Percentiles rank a stretch among this genome's conserved stretches.
phyloP scores from a whole-genome alignment of 1,140 invertebrate species.

The Drosophila saltans region DNA sequence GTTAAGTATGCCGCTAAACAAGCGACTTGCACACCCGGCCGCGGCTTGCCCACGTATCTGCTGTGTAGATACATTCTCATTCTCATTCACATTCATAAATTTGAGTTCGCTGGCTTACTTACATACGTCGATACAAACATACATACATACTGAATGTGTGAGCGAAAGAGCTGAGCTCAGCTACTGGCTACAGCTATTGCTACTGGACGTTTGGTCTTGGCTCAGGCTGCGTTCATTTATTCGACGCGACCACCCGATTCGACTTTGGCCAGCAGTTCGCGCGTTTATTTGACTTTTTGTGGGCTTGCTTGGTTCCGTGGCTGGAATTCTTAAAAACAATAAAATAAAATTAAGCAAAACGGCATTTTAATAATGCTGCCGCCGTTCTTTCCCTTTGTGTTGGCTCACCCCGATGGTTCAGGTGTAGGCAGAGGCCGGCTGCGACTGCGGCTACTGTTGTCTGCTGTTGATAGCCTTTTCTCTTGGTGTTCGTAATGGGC shows the following conservation, averaged over 20 bases:
- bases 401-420: slow-evolving; percentile 14
- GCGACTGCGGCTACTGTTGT: slow-evolving; percentile 28
- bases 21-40: slow-evolving; percentile 42
- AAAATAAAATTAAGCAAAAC: slow-evolving; percentile 83
- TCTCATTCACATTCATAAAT: slow-evolving; percentile 77
- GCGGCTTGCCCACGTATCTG: slow-evolving; percentile 44
- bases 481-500: slow-evolving; percentile 75
- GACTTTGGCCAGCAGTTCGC: slow-evolving; percentile 36
- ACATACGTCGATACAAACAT: too few relatives aligned
- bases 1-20: slow-evolving; percentile 60
- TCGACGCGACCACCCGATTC: slow-evolving; percentile 65
- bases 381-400: slow-evolving; percentile 25
- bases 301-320: slow-evolving; percentile 59
- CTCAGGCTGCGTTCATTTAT: slow-evolving; percentile 24
- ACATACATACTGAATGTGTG: slow-evolving; percentile 40
- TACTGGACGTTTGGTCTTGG: slow-evolving; percentile 44
- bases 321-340: slow-evolving; percentile 75
- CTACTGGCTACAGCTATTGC: slow-evolving; percentile 9
- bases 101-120: slow-evolving; percentile 63
- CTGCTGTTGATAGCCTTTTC: slow-evolving; percentile 32
- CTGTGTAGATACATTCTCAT: slow-evolving; percentile 60
- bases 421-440: slow-evolving; percentile 21
- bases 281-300: slow-evolving; percentile 60
- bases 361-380: slow-evolving; percentile 79
- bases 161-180: slow-evolving; percentile 58